These are phyloP conservation scores for Chiridota heheva DNA, from an alignment of 35 echinoderm and acorn worm species.

Conservation along the genomic window DNA sequence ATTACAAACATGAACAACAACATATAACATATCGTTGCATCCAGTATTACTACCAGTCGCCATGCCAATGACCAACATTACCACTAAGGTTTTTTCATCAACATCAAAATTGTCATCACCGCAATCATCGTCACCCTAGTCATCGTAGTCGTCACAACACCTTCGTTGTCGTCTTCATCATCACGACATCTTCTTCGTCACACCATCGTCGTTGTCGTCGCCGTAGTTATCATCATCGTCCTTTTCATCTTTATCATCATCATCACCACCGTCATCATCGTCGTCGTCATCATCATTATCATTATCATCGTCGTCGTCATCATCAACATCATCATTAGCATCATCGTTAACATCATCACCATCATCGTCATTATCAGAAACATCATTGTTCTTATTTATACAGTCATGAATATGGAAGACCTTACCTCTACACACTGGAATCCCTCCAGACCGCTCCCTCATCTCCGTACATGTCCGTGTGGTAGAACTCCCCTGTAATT, in stretches of 20 bases:
- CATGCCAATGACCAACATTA: too few species aligned
- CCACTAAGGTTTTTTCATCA: too few species aligned
- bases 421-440: too few species aligned
- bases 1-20: too few species aligned
- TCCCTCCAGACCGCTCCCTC: too few species aligned
- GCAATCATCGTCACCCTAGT: not conserved
- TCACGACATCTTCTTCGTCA: not conserved
- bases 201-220: not conserved
- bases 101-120: not conserved
- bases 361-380: too few species aligned
- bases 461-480: too few species aligned
- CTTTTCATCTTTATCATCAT: constrained; percentile 7
- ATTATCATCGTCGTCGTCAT: constrained; percentile 10
- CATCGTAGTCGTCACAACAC: not conserved
- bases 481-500: too few species aligned
- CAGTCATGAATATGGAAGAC: too few species aligned
- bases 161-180: not conserved
- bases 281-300: constrained; percentile 23
- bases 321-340: constrained; percentile 31
- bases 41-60: too few species aligned
- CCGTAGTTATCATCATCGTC: constrained; percentile 1
- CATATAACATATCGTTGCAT: too few species aligned
- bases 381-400: too few species aligned
- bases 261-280: constrained; percentile 3
- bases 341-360: not conserved